Conservation (phyloP, 2,113 vertebrate species). For the Lagopus leucura region DNA sequence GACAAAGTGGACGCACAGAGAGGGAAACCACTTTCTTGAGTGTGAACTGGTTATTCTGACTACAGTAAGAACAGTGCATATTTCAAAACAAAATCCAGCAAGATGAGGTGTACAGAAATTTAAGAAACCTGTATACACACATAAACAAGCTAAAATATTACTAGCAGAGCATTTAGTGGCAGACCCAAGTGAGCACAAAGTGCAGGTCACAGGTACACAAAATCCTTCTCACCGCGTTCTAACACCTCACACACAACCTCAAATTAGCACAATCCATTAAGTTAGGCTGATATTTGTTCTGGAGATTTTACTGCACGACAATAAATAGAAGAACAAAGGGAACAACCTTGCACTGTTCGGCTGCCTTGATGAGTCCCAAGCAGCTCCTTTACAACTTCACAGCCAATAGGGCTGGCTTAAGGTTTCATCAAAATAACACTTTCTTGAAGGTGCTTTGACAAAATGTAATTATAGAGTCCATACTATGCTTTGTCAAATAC, state of each 20-base stretch:
- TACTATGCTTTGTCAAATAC: conserved; percentile 32
- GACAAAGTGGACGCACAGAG: background rate
- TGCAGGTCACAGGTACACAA: conserved; percentile 2
- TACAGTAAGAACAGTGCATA: background rate
- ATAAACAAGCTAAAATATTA: background rate
- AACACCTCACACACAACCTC: background rate
- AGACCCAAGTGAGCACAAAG: background rate
- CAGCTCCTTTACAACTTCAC: background rate
- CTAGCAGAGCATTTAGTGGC: background rate
- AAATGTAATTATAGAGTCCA: conserved; percentile 2
- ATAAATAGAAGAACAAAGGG: conserved; percentile 40
- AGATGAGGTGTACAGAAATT: background rate
- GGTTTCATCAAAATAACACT: conserved; percentile 41
- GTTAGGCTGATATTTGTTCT: conserved; percentile 6
- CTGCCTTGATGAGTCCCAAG: background rate
- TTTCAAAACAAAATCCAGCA: conserved; percentile 6
- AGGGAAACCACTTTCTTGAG: background rate
- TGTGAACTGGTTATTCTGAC: background rate
- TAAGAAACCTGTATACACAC: background rate
- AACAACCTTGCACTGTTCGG: background rate
- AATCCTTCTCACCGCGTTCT: background rate
- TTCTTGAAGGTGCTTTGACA: conserved; percentile 10
- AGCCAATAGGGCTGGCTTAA: background rate
- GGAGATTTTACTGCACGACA: conserved; percentile 51
- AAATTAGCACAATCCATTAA: conserved; percentile 29